A percentile compares a stretch with the other conserved stretches of the same genome.
Evolutionary conservation across 1,140 invertebrate species (phyloP).

Genomic region (Aphelinus atriplicis): DNA sequence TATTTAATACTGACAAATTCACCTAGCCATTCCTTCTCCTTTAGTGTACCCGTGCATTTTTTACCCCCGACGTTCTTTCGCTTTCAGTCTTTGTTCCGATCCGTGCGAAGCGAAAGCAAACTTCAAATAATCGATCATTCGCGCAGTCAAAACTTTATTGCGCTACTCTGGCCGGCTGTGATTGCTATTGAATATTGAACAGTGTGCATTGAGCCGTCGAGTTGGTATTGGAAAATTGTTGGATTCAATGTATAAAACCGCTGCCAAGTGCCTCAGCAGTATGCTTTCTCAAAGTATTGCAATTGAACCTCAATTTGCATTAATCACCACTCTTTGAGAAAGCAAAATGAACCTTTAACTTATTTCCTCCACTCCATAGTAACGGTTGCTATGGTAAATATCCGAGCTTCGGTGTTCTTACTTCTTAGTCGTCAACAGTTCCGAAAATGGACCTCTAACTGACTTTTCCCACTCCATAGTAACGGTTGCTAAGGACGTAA

Average conservation of each 20-base stretch:
- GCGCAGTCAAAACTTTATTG: constrained; percentile 14
- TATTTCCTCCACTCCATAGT: no score
- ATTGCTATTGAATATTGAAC: neutral
- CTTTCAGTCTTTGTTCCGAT: constrained; percentile 13
- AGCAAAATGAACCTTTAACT: no score
- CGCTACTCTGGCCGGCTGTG: neutral
- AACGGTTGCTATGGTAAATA: no score
- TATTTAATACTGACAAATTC: constrained; percentile 68
- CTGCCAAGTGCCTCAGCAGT: no score
- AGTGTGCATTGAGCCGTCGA: constrained; percentile 17
- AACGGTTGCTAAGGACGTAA: no score
- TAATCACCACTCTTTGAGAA: no score
- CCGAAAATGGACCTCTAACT: no score
- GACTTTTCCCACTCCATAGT: no score
- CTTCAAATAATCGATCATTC: constrained; percentile 24
- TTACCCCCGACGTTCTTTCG: neutral
- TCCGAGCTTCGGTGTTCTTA: no score
- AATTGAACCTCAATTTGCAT: no score
- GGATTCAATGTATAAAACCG: constrained; percentile 9
- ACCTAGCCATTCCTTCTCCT: constrained; percentile 44
- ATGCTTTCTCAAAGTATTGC: no score
- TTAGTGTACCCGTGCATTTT: constrained; percentile 31
- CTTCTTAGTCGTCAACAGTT: no score
- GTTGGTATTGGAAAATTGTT: constrained; percentile 24
- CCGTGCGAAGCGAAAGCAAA: constrained; percentile 21